These are phyloP conservation scores for Rhinichthys osculus DNA, from an alignment of 2,797 vertebrate species.

Conservation along the genomic window DNA sequence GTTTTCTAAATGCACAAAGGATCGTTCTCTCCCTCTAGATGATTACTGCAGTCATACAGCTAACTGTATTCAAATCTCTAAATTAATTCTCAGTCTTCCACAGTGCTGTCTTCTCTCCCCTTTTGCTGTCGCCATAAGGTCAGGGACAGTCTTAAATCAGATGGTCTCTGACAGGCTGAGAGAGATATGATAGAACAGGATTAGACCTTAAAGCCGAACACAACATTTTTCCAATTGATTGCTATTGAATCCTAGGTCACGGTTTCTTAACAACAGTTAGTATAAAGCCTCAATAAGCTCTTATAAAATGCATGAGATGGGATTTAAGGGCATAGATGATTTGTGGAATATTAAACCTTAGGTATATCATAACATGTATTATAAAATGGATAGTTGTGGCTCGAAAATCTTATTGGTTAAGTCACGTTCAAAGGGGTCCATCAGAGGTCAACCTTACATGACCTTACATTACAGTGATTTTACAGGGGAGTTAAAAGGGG, in stretches of 20 bases:
- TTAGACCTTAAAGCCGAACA: conserved; percentile 49
- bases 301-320: conserved; percentile 17
- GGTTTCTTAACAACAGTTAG: conserved; percentile 23
- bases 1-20: conserved; percentile 63
- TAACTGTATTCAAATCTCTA: conserved; percentile 65
- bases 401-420: neutral
- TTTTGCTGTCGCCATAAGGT: conserved; percentile 41
- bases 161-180: conserved; percentile 31
- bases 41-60: conserved; percentile 65
- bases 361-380: neutral
- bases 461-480: neutral
- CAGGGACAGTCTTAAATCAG: conserved; percentile 51
- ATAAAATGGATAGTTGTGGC: neutral
- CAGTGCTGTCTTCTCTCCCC: conserved; percentile 42
- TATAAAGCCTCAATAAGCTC: conserved; percentile 28
- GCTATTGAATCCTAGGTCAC: conserved; percentile 37
- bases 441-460: neutral
- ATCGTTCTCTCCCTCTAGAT: conserved; percentile 56
- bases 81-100: conserved; percentile 65
- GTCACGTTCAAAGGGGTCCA: neutral
- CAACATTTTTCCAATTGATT: conserved; percentile 45
- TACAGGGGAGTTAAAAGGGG: neutral
- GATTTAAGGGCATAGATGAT: conserved; percentile 32
- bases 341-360: conserved; percentile 11
- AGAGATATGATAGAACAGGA: conserved; percentile 44